Evolutionary conservation across 2,888 invertebrate genomes (phyloP).

Genomic region (Cepaea hortensis): DNA sequence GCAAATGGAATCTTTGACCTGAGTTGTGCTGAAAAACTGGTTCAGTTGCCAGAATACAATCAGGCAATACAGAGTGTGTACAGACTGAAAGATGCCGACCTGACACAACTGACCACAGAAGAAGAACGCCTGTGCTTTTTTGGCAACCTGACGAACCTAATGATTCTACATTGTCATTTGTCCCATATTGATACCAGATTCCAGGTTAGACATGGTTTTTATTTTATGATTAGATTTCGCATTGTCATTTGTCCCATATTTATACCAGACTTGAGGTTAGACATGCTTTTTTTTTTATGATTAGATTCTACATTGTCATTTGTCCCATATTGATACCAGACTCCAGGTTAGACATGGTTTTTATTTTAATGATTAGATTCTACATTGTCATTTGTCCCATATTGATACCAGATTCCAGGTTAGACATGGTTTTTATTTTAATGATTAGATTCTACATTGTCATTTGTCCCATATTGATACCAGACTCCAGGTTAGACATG

Average conservation of each 20-base stretch:
- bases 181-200: conserved; percentile 45
- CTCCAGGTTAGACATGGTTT: conserved; percentile 17
- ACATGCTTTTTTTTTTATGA: not conserved
- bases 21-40: conserved; percentile 59
- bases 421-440: not conserved
- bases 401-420: conserved; percentile 41
- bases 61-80: conserved; percentile 56
- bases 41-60: conserved; percentile 57
- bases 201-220: conserved; percentile 16
- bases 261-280: conserved; percentile 28
- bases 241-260: conserved; percentile 58
- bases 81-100: conserved; percentile 61
- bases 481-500: conserved; percentile 23
- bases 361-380: conserved; percentile 3
- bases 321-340: conserved; percentile 50
- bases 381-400: conserved; percentile 62
- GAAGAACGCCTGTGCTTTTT: conserved; percentile 70
- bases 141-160: conserved; percentile 72
- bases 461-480: conserved; percentile 52
- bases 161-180: conserved; percentile 68
- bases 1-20: conserved; percentile 64
- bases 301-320: conserved; percentile 59
- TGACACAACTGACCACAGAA: conserved; percentile 58
- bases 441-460: conserved; percentile 58
- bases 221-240: conserved; percentile 52